phyloP scores from a whole-genome alignment of 2,797 vertebrate genomes.

The Lycodopsis pacificus region DNA sequence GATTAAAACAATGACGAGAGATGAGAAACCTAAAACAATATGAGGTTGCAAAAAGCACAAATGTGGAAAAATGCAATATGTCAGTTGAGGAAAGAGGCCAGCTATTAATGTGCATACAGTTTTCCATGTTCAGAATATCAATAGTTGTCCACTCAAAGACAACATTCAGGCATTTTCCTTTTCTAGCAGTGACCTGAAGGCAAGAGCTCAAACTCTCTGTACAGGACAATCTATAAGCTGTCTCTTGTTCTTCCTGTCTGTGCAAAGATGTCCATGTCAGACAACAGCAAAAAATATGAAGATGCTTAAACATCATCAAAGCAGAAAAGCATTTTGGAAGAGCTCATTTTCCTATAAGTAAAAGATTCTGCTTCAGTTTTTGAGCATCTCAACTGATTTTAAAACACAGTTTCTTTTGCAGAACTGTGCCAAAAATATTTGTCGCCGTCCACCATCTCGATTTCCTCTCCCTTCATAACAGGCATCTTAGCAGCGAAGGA shows the following conservation, averaged over 20 bases:
- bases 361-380: neutral
- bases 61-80: neutral
- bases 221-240: neutral
- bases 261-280: constrained; percentile 16
- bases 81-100: neutral
- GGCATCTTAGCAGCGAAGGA: constrained; percentile 11
- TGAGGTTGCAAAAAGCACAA: neutral
- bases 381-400: constrained; percentile 2
- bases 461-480: constrained; percentile 15
- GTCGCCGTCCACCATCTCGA: neutral
- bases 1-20: neutral
- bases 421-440: neutral
- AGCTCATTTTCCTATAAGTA: neutral
- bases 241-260: constrained; percentile 13
- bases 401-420: neutral
- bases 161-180: neutral
- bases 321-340: neutral
- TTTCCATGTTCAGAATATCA: neutral
- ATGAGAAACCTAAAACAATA: neutral
- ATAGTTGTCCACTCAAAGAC: neutral
- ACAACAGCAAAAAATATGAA: neutral
- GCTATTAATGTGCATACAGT: neutral
- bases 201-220: neutral
- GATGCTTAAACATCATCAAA: neutral
- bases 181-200: neutral